Conservation (phyloP, 2,113 vertebrate genomes). For the Gila orcuttii region DNA sequence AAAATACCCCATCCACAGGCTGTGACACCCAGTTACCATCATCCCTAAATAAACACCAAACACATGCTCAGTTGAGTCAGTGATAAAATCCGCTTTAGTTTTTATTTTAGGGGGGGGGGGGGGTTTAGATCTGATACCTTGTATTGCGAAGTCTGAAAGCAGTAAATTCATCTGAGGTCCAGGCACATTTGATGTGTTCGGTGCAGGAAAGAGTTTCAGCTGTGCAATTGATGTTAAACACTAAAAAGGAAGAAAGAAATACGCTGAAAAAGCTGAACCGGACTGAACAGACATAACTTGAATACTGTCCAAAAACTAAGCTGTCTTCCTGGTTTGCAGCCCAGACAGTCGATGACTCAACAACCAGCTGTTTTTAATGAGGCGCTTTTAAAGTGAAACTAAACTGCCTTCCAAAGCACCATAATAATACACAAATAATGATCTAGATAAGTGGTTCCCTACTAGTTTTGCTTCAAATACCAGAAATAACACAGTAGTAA, state of each 20-base stretch:
- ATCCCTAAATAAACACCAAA: slow-evolving; percentile 52
- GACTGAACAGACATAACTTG: neutral
- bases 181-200: slow-evolving; percentile 66
- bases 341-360: neutral
- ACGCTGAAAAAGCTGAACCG: neutral
- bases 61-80: neutral
- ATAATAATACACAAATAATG: no score
- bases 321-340: neutral
- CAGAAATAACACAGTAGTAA: no score
- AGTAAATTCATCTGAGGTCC: slow-evolving; percentile 22
- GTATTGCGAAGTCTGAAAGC: slow-evolving; percentile 65
- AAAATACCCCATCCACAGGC: slow-evolving; percentile 54
- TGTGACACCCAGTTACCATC: slow-evolving; percentile 61
- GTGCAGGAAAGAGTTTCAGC: slow-evolving; percentile 62
- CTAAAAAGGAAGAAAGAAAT: slow-evolving; percentile 58
- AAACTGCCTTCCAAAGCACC: no score
- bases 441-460: no score
- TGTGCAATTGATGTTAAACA: slow-evolving; percentile 56
- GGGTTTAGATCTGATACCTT: slow-evolving; percentile 63
- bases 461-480: no score
- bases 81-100: neutral
- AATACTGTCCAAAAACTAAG: neutral
- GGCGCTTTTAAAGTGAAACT: neutral
- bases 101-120: no score
- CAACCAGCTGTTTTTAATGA: neutral